phyloP scores from a whole-genome alignment of 2,797 vertebrate species.

The Pelochelys cantorii region DNA sequence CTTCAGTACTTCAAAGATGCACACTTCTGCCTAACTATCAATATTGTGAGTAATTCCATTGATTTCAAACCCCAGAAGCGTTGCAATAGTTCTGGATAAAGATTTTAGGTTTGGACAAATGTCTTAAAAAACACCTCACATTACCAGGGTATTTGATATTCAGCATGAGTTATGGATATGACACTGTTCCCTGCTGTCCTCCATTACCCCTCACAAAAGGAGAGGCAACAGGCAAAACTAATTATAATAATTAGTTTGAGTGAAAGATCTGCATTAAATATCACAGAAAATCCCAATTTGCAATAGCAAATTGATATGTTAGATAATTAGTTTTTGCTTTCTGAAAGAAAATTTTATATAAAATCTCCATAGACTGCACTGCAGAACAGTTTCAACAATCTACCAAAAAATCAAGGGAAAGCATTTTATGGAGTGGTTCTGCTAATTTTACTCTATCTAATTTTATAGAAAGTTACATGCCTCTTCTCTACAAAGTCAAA shows the following conservation, averaged over 20 bases:
- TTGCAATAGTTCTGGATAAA: background rate
- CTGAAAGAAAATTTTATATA: slow-evolving; percentile 35
- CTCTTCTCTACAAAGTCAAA: background rate
- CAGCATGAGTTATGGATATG: background rate
- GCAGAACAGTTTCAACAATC: slow-evolving; percentile 19
- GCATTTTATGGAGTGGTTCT: background rate
- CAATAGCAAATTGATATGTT: slow-evolving; percentile 17
- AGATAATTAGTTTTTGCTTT: slow-evolving; percentile 24
- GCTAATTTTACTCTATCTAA: background rate
- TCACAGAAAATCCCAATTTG: slow-evolving; percentile 33
- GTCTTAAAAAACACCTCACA: background rate
- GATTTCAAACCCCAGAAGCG: background rate
- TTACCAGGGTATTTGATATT: slow-evolving; percentile 4
- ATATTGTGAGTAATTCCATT: too few relatives aligned
- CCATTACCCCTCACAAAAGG: background rate
- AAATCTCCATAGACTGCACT: background rate
- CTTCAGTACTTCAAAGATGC: too few relatives aligned
- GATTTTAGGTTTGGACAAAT: background rate
- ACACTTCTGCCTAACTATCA: too few relatives aligned
- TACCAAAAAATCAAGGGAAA: background rate
- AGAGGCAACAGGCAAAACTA: slow-evolving; percentile 40
- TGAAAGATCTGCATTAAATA: slow-evolving; percentile 40
- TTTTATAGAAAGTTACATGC: background rate
- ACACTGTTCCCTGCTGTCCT: background rate
- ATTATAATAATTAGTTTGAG: slow-evolving; percentile 51